Evolutionary conservation across 2,113 vertebrate species (phyloP).

Genomic region (Myanophis thanlyinensis): DNA sequence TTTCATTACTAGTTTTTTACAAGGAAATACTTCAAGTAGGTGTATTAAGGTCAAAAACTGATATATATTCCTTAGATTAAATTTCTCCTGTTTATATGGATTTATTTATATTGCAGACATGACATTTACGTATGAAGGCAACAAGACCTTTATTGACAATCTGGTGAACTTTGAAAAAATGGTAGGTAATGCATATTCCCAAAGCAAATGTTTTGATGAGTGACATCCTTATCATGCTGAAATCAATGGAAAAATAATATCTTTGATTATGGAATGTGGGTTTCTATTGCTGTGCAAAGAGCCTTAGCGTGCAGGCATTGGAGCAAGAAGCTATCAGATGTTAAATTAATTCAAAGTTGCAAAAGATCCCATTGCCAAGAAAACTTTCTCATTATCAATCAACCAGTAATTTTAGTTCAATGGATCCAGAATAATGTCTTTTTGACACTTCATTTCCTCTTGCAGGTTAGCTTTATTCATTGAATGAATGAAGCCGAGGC

Average conservation of each 20-base stretch:
- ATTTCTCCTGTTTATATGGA: conserved; percentile 1
- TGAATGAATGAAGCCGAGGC: neutral
- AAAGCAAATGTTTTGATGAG: conserved; percentile 21
- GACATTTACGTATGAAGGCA: conserved; percentile 98
- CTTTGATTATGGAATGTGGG: neutral
- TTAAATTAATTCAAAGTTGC: neutral
- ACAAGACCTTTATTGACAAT: conserved; percentile 94
- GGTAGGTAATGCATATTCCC: conserved; percentile 75
- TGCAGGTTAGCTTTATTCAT: conserved; percentile 25
- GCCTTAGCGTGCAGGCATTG: neutral
- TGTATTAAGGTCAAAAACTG: conserved; percentile 20
- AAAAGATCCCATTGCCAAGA: neutral
- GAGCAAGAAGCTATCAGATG: neutral
- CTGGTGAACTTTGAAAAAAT: conserved; percentile 99
- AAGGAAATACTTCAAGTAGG: conserved; percentile 57
- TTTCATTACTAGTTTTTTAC: conserved; percentile 32
- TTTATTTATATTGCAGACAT: conserved; percentile 83
- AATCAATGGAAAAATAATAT: neutral
- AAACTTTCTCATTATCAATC: neutral
- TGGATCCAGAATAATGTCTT: conserved; percentile 16
- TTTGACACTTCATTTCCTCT: conserved; percentile 14
- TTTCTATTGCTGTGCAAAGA: neutral
- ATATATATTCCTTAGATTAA: neutral
- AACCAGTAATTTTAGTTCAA: neutral
- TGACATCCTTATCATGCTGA: neutral